Conservation (phyloP, 2,888 invertebrate genomes). For the Megamerina dolium region DNA sequence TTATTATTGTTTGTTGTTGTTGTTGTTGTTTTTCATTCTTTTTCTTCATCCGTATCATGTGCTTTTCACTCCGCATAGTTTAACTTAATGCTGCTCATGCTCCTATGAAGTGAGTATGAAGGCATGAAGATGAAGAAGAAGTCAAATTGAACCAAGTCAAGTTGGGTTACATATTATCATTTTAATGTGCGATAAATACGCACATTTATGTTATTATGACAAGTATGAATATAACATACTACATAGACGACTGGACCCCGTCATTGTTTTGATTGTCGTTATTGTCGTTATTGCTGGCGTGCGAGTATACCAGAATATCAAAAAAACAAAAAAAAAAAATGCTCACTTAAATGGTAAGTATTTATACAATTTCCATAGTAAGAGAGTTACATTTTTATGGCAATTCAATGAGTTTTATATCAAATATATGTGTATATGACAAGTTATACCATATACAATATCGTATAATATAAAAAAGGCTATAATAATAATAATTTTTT, state of each 20-base stretch:
- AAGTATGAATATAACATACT: conserved; percentile 31
- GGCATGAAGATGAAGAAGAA: too few species aligned
- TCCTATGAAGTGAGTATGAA: too few species aligned
- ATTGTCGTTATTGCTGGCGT: conserved; percentile 23
- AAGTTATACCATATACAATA: too few species aligned
- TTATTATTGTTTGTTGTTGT: not conserved
- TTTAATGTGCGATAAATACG: conserved; percentile 46
- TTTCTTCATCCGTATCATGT: too few species aligned
- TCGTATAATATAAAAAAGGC: too few species aligned
- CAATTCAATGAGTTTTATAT: conserved; percentile 5
- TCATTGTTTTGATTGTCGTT: not conserved
- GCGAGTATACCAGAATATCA: too few species aligned
- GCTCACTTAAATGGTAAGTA: too few species aligned
- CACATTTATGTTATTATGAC: conserved; percentile 43
- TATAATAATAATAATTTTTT: too few species aligned
- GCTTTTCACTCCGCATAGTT: not conserved
- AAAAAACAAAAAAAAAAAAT: too few species aligned
- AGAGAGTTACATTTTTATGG: conserved; percentile 5
- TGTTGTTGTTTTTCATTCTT: conserved; percentile 1
- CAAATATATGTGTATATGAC: too few species aligned
- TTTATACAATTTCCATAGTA: too few species aligned
- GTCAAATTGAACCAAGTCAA: too few species aligned
- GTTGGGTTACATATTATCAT: conserved; percentile 38
- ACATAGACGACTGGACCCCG: not conserved
- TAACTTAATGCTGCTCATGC: not conserved